Evolutionary conservation across 92 coral and sea anemone species (phyloP).

Genomic region (Pocillopora grandis): DNA sequence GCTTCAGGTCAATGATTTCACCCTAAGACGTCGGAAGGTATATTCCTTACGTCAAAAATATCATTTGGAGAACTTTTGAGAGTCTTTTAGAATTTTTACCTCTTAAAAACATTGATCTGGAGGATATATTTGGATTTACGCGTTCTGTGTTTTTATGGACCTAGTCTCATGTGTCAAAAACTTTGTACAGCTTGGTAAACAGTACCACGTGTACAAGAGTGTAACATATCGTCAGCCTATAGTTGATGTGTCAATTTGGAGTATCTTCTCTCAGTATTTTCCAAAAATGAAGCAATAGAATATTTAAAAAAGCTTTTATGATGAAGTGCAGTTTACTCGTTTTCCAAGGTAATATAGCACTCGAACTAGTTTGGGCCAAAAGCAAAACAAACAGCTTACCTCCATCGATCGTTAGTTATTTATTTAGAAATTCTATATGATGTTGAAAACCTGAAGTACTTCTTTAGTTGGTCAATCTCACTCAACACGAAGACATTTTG

Average conservation of each 20-base stretch:
- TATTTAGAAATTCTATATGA: neutral
- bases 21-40: neutral
- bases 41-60: neutral
- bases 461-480: neutral
- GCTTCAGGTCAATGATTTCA: neutral
- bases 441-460: neutral
- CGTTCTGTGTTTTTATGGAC: neutral
- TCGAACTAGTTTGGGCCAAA: neutral
- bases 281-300: no score
- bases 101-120: neutral
- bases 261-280: neutral
- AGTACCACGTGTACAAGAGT: neutral
- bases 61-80: neutral
- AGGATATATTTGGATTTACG: neutral
- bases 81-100: neutral
- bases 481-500: neutral
- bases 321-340: no score
- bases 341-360: no score
- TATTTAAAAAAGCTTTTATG: no score
- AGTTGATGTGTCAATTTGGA: neutral
- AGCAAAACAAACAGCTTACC: neutral
- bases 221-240: neutral
- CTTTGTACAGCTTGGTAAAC: neutral
- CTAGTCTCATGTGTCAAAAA: neutral
- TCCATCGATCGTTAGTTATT: conserved; percentile 7